Percentiles rank a stretch among this genome's conserved stretches.
These are phyloP conservation scores for Ischnus inquisitorius DNA, from an alignment of 2,888 invertebrate species.

Conservation along the genomic window DNA sequence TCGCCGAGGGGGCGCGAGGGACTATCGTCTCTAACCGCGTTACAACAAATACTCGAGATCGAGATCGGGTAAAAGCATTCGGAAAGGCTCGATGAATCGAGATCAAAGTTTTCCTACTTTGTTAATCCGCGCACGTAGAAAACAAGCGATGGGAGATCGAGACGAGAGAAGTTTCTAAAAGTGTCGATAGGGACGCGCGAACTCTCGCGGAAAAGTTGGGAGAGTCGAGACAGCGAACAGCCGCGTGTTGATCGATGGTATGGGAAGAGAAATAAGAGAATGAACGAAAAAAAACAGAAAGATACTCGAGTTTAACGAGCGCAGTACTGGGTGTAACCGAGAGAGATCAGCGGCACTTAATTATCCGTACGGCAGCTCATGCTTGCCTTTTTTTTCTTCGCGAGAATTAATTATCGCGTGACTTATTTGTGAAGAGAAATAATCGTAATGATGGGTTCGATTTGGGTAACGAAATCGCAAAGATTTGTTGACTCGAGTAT, in stretches of 20 bases:
- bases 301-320: not conserved
- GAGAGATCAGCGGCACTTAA: constrained; percentile 3
- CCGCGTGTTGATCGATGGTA: constrained; percentile 6
- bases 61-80: not conserved
- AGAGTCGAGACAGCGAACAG: constrained; percentile 47
- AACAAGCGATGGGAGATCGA: not conserved
- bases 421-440: not conserved
- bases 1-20: not conserved
- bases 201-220: constrained; percentile 65
- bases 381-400: not conserved
- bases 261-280: not conserved
- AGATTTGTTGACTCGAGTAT: too few relatives aligned
- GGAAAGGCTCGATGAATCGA: constrained; percentile 24
- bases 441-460: too few relatives aligned
- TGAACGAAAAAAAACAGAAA: not conserved
- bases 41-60: constrained; percentile 26
- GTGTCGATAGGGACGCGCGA: constrained; percentile 58
- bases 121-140: constrained; percentile 64
- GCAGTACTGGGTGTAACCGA: not conserved
- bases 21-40: not conserved
- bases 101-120: constrained; percentile 61
- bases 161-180: constrained; percentile 58
- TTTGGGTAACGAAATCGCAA: too few relatives aligned
- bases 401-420: not conserved
- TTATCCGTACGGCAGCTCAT: not conserved